A percentile compares a stretch with the other conserved stretches of the same genome.
phyloP scores from a whole-genome alignment of 1,140 invertebrate species.

The Neodiprion lecontei region DNA sequence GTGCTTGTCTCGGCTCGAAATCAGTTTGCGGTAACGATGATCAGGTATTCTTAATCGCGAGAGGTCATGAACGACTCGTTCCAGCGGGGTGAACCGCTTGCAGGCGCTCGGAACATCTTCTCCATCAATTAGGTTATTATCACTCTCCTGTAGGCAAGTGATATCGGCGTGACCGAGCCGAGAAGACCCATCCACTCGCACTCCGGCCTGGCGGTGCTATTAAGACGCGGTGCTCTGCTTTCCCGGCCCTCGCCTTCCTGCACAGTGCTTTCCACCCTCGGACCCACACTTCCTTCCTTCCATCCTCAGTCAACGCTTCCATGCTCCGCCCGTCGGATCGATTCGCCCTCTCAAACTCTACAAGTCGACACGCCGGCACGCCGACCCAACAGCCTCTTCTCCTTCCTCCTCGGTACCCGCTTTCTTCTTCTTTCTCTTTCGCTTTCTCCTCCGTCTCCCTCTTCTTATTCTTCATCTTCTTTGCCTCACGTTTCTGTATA shows the following conservation, averaged over 20 bases:
- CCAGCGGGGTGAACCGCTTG: neutral
- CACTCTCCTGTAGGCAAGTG: constrained; percentile 39
- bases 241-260: constrained; percentile 23
- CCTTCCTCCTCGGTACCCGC: constrained; percentile 6
- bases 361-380: constrained; percentile 41
- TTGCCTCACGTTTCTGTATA: constrained; percentile 30
- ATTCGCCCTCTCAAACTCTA: constrained; percentile 40
- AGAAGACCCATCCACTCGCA: constrained; percentile 18
- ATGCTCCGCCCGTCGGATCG: constrained; percentile 33
- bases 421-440: neutral
- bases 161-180: constrained; percentile 46
- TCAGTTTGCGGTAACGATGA: neutral
- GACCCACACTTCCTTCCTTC: constrained; percentile 15
- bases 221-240: constrained; percentile 41
- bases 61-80: neutral
- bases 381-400: constrained; percentile 27
- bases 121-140: constrained; percentile 47
- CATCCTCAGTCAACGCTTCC: constrained; percentile 19
- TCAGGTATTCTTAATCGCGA: neutral
- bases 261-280: neutral
- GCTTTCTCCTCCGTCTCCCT: neutral
- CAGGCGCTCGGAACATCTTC: constrained; percentile 17
- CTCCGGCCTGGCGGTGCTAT: constrained; percentile 34
- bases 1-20: no score
- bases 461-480: constrained; percentile 14